Percentiles rank a stretch among this genome's conserved stretches.
Evolutionary conservation across 2,888 invertebrate species (phyloP).

Genomic region (Aleiodes alternator): DNA sequence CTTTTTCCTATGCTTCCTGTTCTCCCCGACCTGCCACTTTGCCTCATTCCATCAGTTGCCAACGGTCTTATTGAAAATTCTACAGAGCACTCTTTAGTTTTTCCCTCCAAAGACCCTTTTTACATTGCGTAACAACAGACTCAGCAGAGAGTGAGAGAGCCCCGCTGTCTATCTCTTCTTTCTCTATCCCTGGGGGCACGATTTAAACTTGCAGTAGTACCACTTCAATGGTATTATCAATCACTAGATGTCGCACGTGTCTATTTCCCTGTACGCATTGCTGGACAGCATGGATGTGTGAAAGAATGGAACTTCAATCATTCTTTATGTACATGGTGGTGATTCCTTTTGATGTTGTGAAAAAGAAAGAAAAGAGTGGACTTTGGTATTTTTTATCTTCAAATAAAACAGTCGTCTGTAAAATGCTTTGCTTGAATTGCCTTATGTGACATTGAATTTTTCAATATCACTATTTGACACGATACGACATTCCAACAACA

Average conservation of each 20-base stretch:
- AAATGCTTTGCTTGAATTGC: background rate
- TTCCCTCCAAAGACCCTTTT: conserved; percentile 60
- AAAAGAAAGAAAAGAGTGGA: background rate
- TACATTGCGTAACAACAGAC: conserved; percentile 48
- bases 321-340: conserved; percentile 21
- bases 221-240: conserved; percentile 63
- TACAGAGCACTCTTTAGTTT: conserved; percentile 66
- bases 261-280: conserved; percentile 49
- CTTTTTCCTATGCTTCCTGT: conserved; percentile 41
- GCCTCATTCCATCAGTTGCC: conserved; percentile 44
- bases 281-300: conserved; percentile 38
- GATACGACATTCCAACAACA: background rate
- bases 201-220: conserved; percentile 22
- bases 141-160: conserved; percentile 2
- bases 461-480: background rate
- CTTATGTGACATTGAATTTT: conserved; percentile 22
- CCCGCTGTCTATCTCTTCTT: background rate
- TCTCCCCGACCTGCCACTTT: conserved; percentile 39
- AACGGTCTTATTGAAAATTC: conserved; percentile 70
- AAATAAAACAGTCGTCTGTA: conserved; percentile 15
- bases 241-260: conserved; percentile 61
- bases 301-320: conserved; percentile 18
- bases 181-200: conserved; percentile 27
- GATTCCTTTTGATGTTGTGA: conserved; percentile 1
- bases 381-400: conserved; percentile 1